Conservation (phyloP, 2,113 vertebrate genomes). For the Mustela nigripes region DNA sequence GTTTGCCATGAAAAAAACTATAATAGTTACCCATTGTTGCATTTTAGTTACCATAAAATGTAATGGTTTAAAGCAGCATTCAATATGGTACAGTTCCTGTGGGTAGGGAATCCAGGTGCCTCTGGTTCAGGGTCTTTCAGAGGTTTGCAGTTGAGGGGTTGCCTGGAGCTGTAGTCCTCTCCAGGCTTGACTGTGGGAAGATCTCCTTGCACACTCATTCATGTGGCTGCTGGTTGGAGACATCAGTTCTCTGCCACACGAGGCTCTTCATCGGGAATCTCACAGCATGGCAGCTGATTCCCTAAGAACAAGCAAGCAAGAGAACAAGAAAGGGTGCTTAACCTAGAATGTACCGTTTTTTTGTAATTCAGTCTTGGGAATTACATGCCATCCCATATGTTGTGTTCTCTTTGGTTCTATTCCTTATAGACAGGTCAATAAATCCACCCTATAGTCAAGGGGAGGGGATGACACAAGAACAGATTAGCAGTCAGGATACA, state of each 20-base stretch:
- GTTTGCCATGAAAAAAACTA: not conserved
- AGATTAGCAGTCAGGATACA: not conserved
- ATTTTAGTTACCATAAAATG: not conserved
- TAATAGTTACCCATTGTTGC: not conserved
- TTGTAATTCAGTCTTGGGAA: conserved; percentile 3
- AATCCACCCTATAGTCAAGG: not conserved
- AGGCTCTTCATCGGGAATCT: not conserved
- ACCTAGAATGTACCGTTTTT: not conserved
- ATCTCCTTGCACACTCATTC: not conserved
- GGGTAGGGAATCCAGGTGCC: not conserved
- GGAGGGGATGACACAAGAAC: not conserved
- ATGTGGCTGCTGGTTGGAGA: not conserved
- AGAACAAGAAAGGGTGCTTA: not conserved
- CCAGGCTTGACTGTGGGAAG: not conserved
- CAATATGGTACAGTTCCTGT: not conserved
- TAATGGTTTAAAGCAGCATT: not conserved
- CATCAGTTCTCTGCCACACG: not conserved
- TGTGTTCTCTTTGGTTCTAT: not conserved
- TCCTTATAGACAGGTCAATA: not conserved
- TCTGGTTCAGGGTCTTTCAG: not conserved
- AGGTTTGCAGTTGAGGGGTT: not conserved
- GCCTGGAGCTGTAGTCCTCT: not conserved
- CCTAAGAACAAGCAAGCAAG: not conserved
- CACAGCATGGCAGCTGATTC: not conserved
- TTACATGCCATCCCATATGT: not conserved